Base-by-base conservation (phyloP, 2,797 vertebrate genomes). In the Valencia hispanica region DNA sequence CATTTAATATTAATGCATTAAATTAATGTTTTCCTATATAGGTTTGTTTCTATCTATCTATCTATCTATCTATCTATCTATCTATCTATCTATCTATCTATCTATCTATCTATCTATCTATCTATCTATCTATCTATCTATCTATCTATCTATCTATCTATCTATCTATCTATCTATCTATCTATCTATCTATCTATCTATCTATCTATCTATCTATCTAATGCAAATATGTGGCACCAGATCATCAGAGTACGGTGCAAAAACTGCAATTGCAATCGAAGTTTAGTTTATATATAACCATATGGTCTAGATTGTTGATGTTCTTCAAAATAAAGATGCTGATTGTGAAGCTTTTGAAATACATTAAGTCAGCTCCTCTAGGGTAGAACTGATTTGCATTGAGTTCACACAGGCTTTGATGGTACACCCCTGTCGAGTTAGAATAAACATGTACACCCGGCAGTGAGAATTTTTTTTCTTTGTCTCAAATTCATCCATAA, bases 261-360 rank as follows among this genome's bases (percentile, higher is more conserved):
- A 80, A 77, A 59, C 34, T 41, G 34, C 65, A 53, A 25, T 73
- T 22, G n/a, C 32, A 11, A 36, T 74, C 45, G 39, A n/a, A 30
- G 73, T 79, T 73, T 75, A 55, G 68, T 74, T 83, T 75, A 61
- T 75, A 65, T 51, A 74, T 17, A 66, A 74, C 55, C 30, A n/a
- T 68, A 51, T 68, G 70, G 34, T n/a, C 70, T 45, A 41, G 59
- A 18, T 5, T 53, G 61, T 51, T 36, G 34, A 63, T 32, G 30
- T 72, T 71, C 72, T n/a, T 41, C 25, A 74, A 47, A 71, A 57
- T 77, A 68, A 34, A 72, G 65, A 63, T 43, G 57, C 72, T 74
- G 72, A 55, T 68, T 65, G 32, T 70, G n/a, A 74, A 45, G 17
- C 74, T 76, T 70, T 17, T 43, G 27, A 75, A 75, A 55, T 22